Base-by-base conservation (phyloP, 1,140 invertebrate species). In the Heterodera schachtii region DNA sequence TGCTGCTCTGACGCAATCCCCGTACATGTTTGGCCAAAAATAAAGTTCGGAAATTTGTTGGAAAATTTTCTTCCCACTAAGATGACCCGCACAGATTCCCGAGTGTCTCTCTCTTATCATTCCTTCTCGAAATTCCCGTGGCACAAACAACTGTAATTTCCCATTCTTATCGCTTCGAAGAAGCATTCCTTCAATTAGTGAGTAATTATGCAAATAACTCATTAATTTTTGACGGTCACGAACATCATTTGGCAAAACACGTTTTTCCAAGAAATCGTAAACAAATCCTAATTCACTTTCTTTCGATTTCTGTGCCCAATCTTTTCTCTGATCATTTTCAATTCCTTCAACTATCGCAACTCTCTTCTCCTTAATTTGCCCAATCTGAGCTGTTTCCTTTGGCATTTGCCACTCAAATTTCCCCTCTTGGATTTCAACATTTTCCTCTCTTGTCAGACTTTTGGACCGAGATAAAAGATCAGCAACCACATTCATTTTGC, bases 71-170 rank as follows among this genome's bases (percentile, higher is more conserved):
- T 31, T 31, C 31, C 31, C 31, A 31, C 31, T 31, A 31, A 31
- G 31, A 1, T 31, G 31, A 31, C 31, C 31, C 31, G 64, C 77
- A 78, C 77, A 78, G 2, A 11, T 44, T 31, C 77, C 77, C 1
- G 6, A 8, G 1, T 78, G 77, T 41, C 77, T 2, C n/a, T 78
- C 77, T n/a, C 66, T 73, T 3, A 78, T 4, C n/a, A 78, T 43
- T 4, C 16, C 2, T 47, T 43, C 66, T 73, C 77, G 60, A 41
- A 19, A 78, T 73, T 69, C 11, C 41, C 43, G 5, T 11, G 77
- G 77, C n/a, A 78, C 77, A 78, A 69, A 78, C 13, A 78, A 57
- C 41, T 47, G 21, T 31, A 57, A 44, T 21, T 75, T 44, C 8
- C 66, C 73, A 5, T 21, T 6, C 66, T 78, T 44, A 13, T 21